These are phyloP conservation scores for Poliocrania exsul DNA, from an alignment of 2,797 vertebrate genomes.

Conservation along the genomic window DNA sequence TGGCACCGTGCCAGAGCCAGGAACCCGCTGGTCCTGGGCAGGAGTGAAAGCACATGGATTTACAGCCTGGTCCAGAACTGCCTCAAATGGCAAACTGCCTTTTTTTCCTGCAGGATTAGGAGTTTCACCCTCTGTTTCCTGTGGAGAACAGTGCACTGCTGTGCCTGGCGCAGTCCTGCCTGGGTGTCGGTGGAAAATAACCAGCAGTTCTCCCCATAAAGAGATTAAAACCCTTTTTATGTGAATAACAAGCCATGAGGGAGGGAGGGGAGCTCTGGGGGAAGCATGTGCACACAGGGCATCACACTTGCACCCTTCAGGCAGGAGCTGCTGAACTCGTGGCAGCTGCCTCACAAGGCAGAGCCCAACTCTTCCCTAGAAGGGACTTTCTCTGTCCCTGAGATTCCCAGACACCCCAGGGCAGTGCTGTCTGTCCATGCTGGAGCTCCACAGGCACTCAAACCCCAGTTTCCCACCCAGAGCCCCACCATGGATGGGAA, in stretches of 20 bases:
- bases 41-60: not conserved
- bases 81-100: not conserved
- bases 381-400: not conserved
- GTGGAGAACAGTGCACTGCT: not conserved
- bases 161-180: not conserved
- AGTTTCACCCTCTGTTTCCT: not conserved
- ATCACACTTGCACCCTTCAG: not conserved
- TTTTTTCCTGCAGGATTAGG: not conserved
- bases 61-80: not conserved
- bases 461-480: not conserved
- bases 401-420: not conserved
- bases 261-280: not conserved
- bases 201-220: not conserved
- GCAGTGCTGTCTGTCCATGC: not conserved
- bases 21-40: not conserved
- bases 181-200: constrained; percentile 6
- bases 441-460: not conserved
- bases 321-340: not conserved
- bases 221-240: not conserved
- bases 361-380: not conserved
- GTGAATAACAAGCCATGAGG: rapidly evolving
- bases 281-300: not conserved
- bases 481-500: not conserved
- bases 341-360: rapidly evolving
- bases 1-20: not conserved